Evolutionary conservation across 2,888 invertebrate genomes (phyloP).

Genomic region (Coronaproctus castanopsis): DNA sequence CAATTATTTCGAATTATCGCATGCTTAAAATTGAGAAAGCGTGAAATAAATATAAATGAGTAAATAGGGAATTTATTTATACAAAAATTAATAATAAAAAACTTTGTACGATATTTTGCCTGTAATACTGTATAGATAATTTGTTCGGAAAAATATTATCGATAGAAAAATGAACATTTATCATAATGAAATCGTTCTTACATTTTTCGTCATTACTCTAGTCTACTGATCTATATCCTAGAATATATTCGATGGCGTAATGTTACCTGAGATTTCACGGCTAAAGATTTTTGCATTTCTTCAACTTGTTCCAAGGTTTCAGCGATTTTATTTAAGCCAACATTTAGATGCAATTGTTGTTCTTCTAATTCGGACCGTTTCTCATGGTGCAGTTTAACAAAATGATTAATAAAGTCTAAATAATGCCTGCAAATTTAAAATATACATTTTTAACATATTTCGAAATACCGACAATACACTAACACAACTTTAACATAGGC

Average conservation of each 20-base stretch:
- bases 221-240: too few relatives aligned
- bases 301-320: conserved; percentile 99
- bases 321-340: conserved; percentile 93
- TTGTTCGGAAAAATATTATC: too few relatives aligned
- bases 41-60: too few relatives aligned
- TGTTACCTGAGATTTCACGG: conserved; percentile 81
- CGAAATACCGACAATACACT: conserved; percentile 1
- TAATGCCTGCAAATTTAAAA: conserved; percentile 47
- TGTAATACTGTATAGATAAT: too few relatives aligned
- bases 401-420: conserved; percentile 97
- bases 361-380: conserved; percentile 96
- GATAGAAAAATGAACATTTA: neutral
- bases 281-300: conserved; percentile 96
- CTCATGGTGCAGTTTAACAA: conserved; percentile 91
- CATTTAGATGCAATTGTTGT: conserved; percentile 94
- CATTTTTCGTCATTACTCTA: neutral
- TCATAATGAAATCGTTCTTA: neutral
- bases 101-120: too few relatives aligned
- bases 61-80: too few relatives aligned
- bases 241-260: too few relatives aligned
- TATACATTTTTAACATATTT: too few relatives aligned
- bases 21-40: too few relatives aligned
- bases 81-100: too few relatives aligned
- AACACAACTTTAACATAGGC: neutral
- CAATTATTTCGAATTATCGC: too few relatives aligned